phyloP scores from a whole-genome alignment of 2,113 vertebrate species.

The Falco punctatus region DNA sequence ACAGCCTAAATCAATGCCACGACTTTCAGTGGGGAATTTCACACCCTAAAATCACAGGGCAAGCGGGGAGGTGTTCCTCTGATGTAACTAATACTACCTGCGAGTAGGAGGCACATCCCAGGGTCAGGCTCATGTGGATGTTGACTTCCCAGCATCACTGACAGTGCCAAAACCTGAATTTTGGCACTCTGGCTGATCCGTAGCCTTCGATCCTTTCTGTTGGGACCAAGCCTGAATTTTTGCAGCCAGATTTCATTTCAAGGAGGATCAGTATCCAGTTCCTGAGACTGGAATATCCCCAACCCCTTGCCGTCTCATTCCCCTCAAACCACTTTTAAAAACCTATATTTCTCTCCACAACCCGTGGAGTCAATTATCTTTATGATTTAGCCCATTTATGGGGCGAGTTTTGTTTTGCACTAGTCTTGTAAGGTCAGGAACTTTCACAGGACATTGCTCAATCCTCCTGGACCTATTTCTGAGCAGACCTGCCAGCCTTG shows the following conservation, averaged over 20 bases:
- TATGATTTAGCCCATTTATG: background rate
- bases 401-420: background rate
- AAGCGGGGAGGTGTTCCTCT: background rate
- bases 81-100: background rate
- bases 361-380: background rate
- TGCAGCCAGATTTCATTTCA: background rate
- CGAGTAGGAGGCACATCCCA: background rate
- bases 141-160: background rate
- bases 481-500: background rate
- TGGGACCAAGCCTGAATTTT: background rate
- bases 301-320: background rate
- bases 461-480: background rate
- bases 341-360: rapidly evolving
- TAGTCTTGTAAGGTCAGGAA: background rate
- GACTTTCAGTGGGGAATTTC: background rate
- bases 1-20: background rate
- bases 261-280: background rate
- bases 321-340: background rate
- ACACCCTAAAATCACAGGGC: background rate
- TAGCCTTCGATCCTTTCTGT: background rate
- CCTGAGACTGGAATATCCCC: background rate
- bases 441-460: conserved; percentile 26
- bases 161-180: background rate
- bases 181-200: background rate
- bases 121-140: background rate